These are phyloP conservation scores for Lutraria lutraria DNA, from an alignment of 2,888 invertebrate species.

Conservation along the genomic window DNA sequence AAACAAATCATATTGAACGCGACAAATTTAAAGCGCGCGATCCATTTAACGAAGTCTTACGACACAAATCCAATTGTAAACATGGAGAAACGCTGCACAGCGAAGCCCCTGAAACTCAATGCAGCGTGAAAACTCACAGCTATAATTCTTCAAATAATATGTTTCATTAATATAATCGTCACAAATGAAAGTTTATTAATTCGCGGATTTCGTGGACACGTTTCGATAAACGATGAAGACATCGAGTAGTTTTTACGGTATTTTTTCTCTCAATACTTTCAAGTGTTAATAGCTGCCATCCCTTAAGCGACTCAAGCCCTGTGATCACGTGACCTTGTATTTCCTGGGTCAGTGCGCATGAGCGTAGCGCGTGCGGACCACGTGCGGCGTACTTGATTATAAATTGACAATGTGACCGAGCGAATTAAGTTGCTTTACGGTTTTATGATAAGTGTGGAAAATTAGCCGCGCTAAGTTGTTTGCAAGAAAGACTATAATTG, in stretches of 20 bases:
- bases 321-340: conserved; percentile 69
- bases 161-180: conserved; percentile 52
- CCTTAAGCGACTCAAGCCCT: conserved; percentile 47
- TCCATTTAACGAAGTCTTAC: conserved; percentile 46
- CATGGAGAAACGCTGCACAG: conserved; percentile 21
- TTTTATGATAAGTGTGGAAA: conserved; percentile 68
- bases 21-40: conserved; percentile 34
- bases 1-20: conserved; percentile 28
- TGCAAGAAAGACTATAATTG: conserved; percentile 67
- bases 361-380: conserved; percentile 69
- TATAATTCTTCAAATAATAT: conserved; percentile 63
- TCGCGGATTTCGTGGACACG: conserved; percentile 47
- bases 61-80: conserved; percentile 39
- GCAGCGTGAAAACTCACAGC: conserved; percentile 51
- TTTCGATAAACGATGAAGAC: conserved; percentile 41
- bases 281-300: conserved; percentile 43
- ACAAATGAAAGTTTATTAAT: conserved; percentile 62
- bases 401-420: conserved; percentile 64
- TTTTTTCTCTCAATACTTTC: conserved; percentile 49
- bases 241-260: conserved; percentile 48
- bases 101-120: conserved; percentile 53
- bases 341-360: conserved; percentile 69
- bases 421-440: conserved; percentile 68
- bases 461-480: conserved; percentile 68
- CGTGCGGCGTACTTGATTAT: conserved; percentile 71